These are phyloP conservation scores for Tortrix viridana DNA, from an alignment of 2,888 invertebrate genomes.

Conservation along the genomic window DNA sequence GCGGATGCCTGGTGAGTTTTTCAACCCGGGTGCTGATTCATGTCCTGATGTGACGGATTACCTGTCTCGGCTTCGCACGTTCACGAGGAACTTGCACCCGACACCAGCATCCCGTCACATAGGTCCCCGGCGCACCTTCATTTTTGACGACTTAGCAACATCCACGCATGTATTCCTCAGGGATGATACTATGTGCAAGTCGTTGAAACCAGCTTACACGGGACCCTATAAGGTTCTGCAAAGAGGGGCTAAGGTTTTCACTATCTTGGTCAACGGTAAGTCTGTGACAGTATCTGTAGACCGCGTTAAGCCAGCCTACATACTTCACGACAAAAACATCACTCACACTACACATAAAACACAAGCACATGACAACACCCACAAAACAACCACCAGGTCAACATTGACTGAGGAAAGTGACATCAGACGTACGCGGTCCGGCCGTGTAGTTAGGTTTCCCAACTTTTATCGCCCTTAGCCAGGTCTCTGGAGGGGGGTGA, in stretches of 20 bases:
- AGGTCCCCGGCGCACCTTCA: neutral
- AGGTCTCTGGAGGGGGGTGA: conserved; percentile 20
- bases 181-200: conserved; percentile 10
- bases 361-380: neutral
- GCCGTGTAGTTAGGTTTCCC: conserved; percentile 8
- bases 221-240: too few relatives aligned
- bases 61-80: too few relatives aligned
- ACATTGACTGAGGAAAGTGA: neutral
- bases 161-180: conserved; percentile 14
- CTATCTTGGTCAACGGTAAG: neutral
- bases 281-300: too few relatives aligned
- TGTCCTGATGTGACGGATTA: conserved; percentile 19
- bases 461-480: conserved; percentile 17
- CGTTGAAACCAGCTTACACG: conserved; percentile 18
- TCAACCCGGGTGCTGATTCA: conserved; percentile 5
- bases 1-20: conserved; percentile 43
- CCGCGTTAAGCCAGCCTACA: conserved; percentile 23
- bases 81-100: conserved; percentile 9
- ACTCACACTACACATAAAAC: neutral
- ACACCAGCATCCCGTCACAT: conserved; percentile 14
- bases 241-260: conserved; percentile 4
- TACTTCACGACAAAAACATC: conserved; percentile 11
- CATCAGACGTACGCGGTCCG: conserved; percentile 10
- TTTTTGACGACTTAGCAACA: conserved; percentile 16
- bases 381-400: neutral